Conservation (phyloP, 2,797 vertebrate species). For the Argentina silus region DNA sequence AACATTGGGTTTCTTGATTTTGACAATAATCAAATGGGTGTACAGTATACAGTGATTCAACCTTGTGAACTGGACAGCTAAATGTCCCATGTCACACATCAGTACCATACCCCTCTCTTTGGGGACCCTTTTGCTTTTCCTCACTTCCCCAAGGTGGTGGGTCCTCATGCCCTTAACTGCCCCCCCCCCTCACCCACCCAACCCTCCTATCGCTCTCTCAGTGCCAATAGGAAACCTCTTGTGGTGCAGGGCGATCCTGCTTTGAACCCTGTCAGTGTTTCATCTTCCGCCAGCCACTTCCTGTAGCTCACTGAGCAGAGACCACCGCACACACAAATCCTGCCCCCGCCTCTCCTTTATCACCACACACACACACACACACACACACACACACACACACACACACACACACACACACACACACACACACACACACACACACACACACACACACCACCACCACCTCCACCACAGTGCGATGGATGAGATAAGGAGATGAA, state of each 20-base stretch:
- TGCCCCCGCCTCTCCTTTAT: slow-evolving; percentile 54
- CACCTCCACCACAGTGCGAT: not conserved
- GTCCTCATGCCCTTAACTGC: not conserved
- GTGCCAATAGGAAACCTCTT: slow-evolving; percentile 5
- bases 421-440: not conserved
- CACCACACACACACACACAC: slow-evolving; percentile 4
- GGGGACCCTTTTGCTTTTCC: slow-evolving; percentile 10
- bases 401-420: slow-evolving; percentile 6
- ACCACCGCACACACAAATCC: not conserved
- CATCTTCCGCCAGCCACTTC: slow-evolving; percentile 32
- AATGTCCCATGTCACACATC: too few species aligned
- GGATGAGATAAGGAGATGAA: slow-evolving; percentile 44
- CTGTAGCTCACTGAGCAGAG: slow-evolving; percentile 10
- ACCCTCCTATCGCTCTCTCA: not conserved
- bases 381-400: slow-evolving; percentile 8
- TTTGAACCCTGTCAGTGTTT: slow-evolving; percentile 54
- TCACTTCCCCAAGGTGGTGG: not conserved
- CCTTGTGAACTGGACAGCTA: too few species aligned
- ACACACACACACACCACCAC: slow-evolving; percentile 17
- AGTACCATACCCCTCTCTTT: not conserved
- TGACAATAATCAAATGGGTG: too few species aligned
- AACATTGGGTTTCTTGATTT: not conserved
- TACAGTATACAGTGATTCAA: too few species aligned
- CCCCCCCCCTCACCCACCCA: slow-evolving; percentile 9
- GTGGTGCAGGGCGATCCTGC: slow-evolving; percentile 34